Conservation (phyloP, 2,888 invertebrate genomes). For the Pollenia angustigena region DNA sequence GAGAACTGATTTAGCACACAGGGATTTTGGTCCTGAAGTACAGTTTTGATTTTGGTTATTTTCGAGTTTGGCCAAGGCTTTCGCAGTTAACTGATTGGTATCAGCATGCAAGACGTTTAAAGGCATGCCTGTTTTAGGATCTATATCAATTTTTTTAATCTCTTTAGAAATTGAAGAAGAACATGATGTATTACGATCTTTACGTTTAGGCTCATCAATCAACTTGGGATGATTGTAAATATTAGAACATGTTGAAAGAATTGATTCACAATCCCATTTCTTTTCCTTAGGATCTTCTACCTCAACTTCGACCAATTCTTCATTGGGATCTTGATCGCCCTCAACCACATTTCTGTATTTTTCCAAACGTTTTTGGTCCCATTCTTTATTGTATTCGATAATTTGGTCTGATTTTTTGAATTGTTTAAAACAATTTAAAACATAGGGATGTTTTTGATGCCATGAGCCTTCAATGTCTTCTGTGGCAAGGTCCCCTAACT, state of each 20-base stretch:
- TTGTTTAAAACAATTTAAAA: constrained; percentile 90
- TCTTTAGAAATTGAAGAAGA: constrained; percentile 55
- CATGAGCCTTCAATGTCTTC: constrained; percentile 92
- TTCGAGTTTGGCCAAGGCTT: constrained; percentile 88
- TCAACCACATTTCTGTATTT: constrained; percentile 82
- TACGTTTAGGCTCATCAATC: constrained; percentile 88
- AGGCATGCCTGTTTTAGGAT: constrained; percentile 90
- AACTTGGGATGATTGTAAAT: constrained; percentile 96
- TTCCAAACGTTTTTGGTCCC: constrained; percentile 84
- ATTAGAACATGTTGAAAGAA: constrained; percentile 95
- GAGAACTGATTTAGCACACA: constrained; percentile 87
- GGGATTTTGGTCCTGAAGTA: constrained; percentile 85
- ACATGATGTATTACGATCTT: constrained; percentile 79
- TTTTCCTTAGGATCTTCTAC: constrained; percentile 87
- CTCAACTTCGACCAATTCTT: constrained; percentile 86
- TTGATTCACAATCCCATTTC: constrained; percentile 96
- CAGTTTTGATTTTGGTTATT: constrained; percentile 79
- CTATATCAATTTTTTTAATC: constrained; percentile 88
- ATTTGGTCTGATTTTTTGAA: constrained; percentile 87
- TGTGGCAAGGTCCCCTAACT: constrained; percentile 94
- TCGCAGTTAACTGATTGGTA: constrained; percentile 87
- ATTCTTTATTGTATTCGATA: constrained; percentile 86
- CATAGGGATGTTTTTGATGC: constrained; percentile 86
- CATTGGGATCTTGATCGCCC: constrained; percentile 85
- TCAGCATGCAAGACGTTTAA: constrained; percentile 86